Conservation (phyloP, 2,888 invertebrate genomes). For the Graphium colonna region DNA sequence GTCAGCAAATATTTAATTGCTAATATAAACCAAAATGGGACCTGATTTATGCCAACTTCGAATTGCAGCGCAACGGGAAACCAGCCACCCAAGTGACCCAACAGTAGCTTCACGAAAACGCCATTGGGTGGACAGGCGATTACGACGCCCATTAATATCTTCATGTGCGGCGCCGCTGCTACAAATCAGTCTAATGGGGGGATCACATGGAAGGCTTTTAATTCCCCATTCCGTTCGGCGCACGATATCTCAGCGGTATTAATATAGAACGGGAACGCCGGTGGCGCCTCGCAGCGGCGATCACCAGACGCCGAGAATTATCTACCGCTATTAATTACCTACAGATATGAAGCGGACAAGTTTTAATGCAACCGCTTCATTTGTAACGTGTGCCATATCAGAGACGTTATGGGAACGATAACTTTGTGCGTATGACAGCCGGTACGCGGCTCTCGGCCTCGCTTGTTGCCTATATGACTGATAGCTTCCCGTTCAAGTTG, state of each 20-base stretch:
- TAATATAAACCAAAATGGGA: no score
- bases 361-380: conserved; percentile 80
- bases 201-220: conserved; percentile 76
- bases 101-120: conserved; percentile 50
- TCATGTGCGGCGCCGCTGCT: conserved; percentile 66
- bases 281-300: conserved; percentile 65
- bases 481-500: conserved; percentile 47
- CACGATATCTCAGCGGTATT: conserved; percentile 75
- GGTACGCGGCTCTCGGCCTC: conserved; percentile 27
- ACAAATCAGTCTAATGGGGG: conserved; percentile 75
- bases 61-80: no score
- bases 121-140: conserved; percentile 59
- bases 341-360: conserved; percentile 73
- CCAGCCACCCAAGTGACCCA: conserved; percentile 26
- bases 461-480: conserved; percentile 41
- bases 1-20: no score
- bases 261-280: conserved; percentile 62
- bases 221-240: conserved; percentile 75
- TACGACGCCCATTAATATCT: conserved; percentile 69
- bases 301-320: conserved; percentile 66
- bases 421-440: conserved; percentile 59
- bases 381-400: conserved; percentile 75
- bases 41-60: no score
- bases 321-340: conserved; percentile 76
- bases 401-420: conserved; percentile 63